Base-by-base conservation (phyloP, 2,888 invertebrate species). In the Athalia cordata region DNA sequence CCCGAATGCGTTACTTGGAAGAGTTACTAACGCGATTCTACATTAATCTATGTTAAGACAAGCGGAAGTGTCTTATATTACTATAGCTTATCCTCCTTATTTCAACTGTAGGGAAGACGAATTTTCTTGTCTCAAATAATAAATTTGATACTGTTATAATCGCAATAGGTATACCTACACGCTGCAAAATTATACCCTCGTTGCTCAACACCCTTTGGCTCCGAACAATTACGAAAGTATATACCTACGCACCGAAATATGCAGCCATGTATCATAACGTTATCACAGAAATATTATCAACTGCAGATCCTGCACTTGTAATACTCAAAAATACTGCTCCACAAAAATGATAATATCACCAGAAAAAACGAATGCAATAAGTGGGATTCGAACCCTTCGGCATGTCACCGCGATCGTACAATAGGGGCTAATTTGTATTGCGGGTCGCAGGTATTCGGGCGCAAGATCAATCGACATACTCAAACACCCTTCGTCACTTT, bases 1-100 rank as follows among this genome's bases (percentile, higher is more conserved):
- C 50, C 29, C 75, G 62, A 49, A 49, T 11, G 43, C 43, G 15
- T 52, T 61, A 75, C 52, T 75, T 61, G 62, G 75, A 64, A 75
- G 75, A 62, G 64, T 50, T 75, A 29, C 29, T 29, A 29, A 29
- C 75, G 13, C 64, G 61, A 62, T 64, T 75, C 75, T 75, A 62
- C 75, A 75, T 75, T 75, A 75, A 75, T 75, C 75, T 64, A 64
- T n/a, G 75, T 75, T 75, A 52, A 75, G 50, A 50, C 75, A 50
- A 29, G 62, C 59, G 72, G 72, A 72, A 72, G 57, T 70, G 70
- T 45, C 57, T 47, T 29, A 29, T 29, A 29, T 29, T 29, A 29
- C 29, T 29, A 29, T 29, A 29, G 29, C 29, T 29, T 29, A 29
- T 29, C 29, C 29, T 29, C 29, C 29, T 29, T 29, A 2, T 29